Evolutionary conservation across 2,888 invertebrate genomes (phyloP).

Genomic region (Salticus scenicus): DNA sequence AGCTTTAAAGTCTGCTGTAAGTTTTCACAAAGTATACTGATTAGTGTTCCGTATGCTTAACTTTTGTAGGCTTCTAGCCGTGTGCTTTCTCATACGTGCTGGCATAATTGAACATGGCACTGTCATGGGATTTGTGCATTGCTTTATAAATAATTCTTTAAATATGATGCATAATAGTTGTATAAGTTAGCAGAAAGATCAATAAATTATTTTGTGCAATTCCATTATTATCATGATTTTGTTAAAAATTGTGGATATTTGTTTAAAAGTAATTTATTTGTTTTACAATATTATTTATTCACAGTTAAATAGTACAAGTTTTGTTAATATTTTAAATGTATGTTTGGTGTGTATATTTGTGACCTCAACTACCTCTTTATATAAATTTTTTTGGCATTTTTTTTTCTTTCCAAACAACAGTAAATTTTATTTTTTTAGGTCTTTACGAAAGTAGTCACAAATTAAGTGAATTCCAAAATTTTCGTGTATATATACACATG

Average conservation of each 20-base stretch:
- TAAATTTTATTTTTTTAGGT: too few relatives aligned
- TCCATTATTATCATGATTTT: not conserved
- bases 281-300: too few relatives aligned
- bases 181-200: too few relatives aligned
- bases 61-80: not conserved
- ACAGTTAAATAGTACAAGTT: not conserved
- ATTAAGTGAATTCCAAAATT: too few relatives aligned
- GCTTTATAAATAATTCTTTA: too few relatives aligned
- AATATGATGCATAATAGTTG: too few relatives aligned
- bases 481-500: too few relatives aligned
- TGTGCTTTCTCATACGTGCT: constrained; percentile 8
- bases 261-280: not conserved
- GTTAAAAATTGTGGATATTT: not conserved
- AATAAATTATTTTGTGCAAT: not conserved
- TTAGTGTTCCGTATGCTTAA: not conserved
- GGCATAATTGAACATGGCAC: not conserved
- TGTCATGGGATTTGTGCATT: not conserved
- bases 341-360: not conserved
- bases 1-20: not conserved
- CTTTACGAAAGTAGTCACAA: too few relatives aligned
- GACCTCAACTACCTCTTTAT: not conserved
- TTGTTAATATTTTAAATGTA: not conserved
- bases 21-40: not conserved
- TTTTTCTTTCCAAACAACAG: too few relatives aligned
- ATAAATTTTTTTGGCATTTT: not conserved